These are phyloP conservation scores for Turritopsis dohrnii DNA, from an alignment of 30 jellyfish, hydroid and myxozoan genomes.

Conservation along the genomic window DNA sequence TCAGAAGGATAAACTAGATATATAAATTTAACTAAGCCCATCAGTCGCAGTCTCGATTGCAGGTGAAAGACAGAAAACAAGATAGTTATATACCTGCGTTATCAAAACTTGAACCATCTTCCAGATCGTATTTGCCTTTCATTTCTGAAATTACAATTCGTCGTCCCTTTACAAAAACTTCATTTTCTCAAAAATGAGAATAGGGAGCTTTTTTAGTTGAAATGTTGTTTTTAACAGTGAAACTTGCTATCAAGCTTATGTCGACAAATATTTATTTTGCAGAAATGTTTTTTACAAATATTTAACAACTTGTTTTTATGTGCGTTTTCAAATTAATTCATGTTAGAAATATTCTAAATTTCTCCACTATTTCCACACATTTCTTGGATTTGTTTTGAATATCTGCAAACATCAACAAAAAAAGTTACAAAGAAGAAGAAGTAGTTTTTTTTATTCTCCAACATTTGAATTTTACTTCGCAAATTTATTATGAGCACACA, in stretches of 20 bases:
- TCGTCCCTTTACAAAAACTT: background rate
- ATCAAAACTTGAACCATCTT: constrained; percentile 11
- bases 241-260: background rate
- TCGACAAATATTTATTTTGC: background rate
- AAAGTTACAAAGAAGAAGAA: too few species aligned
- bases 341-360: background rate
- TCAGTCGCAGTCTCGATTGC: too few species aligned
- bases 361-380: too few species aligned
- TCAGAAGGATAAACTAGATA: too few species aligned
- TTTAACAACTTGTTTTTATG: background rate
- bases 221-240: background rate
- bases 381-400: too few species aligned
- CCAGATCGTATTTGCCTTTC: background rate
- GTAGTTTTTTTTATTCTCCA: too few species aligned
- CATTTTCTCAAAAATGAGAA: background rate
- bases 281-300: background rate
- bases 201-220: background rate
- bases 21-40: too few species aligned
- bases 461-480: too few species aligned
- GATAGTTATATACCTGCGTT: background rate
- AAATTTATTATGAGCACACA: too few species aligned
- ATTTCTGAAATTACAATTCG: background rate
- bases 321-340: background rate
- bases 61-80: background rate
- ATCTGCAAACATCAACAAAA: too few species aligned